Conservation (phyloP, 2,888 invertebrate genomes). For the Pedicia rivosa region DNA sequence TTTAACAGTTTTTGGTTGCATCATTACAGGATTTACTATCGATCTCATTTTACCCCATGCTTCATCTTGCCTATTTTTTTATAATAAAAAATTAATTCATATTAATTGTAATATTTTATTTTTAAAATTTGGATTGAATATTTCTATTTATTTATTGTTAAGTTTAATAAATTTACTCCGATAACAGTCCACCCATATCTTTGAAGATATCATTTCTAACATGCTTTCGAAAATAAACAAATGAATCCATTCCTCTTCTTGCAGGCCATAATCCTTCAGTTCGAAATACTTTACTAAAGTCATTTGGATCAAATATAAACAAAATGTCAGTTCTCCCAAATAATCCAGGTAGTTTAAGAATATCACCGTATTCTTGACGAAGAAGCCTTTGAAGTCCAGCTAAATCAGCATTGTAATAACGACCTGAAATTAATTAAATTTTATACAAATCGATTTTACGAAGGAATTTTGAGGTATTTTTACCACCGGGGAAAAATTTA, state of each 20-base stretch:
- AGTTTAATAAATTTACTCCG: slow-evolving; percentile 2
- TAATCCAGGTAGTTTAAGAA: not conserved
- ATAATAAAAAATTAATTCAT: too few relatives aligned
- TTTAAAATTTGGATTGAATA: too few relatives aligned
- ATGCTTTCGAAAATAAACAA: slow-evolving; percentile 1
- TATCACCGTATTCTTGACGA: not conserved
- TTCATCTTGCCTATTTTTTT: slow-evolving; percentile 42
- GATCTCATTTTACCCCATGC: slow-evolving; percentile 49
- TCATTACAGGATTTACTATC: slow-evolving; percentile 47
- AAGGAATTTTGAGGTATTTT: too few relatives aligned
- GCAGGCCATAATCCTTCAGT: slow-evolving; percentile 4
- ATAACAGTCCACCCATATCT: slow-evolving; percentile 3
- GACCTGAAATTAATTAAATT: not conserved
- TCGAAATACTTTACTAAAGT: slow-evolving; percentile 3
- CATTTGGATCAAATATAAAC: not conserved
- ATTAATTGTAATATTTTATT: too few relatives aligned
- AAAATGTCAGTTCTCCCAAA: not conserved
- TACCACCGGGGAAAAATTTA: slow-evolving; percentile 5
- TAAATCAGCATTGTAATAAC: not conserved
- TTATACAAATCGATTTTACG: too few relatives aligned
- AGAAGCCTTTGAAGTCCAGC: not conserved
- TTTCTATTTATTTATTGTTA: too few relatives aligned
- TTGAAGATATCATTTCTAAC: not conserved
- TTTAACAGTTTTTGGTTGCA: slow-evolving; percentile 42
- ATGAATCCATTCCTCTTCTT: slow-evolving; percentile 2